These are phyloP conservation scores for western clawed frog (Xenopus tropicalis) DNA, from an alignment of 2,113 vertebrate genomes.

Conservation along the genomic window DNA sequence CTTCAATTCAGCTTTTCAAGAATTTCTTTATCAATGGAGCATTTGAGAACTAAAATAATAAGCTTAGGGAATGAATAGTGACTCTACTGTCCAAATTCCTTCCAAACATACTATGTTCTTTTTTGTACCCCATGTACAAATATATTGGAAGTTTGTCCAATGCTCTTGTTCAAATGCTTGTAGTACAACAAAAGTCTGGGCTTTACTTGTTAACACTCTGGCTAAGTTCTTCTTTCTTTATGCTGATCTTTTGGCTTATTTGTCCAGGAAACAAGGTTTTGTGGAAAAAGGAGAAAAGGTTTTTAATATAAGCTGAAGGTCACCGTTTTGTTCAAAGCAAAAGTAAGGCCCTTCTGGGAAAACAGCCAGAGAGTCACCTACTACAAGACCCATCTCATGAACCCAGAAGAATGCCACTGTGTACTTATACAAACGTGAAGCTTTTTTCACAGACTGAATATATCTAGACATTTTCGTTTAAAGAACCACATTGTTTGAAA, in stretches of 20 bases:
- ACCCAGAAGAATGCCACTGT: slow-evolving; percentile 8
- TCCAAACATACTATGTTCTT: slow-evolving; percentile 2
- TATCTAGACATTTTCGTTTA: neutral
- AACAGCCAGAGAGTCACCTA: slow-evolving; percentile 16
- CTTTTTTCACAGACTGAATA: neutral
- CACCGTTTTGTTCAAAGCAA: slow-evolving; percentile 13
- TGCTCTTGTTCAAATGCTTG: slow-evolving; percentile 15
- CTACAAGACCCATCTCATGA: neutral
- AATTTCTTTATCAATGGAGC: neutral
- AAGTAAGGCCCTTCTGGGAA: slow-evolving; percentile 36
- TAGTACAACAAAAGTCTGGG: slow-evolving; percentile 33
- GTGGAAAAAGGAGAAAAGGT: neutral
- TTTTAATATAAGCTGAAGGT: slow-evolving; percentile 26
- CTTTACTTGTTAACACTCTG: slow-evolving; percentile 29
- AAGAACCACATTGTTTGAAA: no score
- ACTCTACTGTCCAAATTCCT: slow-evolving; percentile 2
- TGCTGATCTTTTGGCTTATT: slow-evolving; percentile 29
- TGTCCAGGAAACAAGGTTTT: slow-evolving; percentile 11
- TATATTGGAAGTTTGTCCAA: slow-evolving; percentile 29
- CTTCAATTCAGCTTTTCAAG: neutral
- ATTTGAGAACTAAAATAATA: slow-evolving; percentile 3
- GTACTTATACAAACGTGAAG: neutral
- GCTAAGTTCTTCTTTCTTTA: slow-evolving; percentile 21
- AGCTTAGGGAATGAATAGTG: neutral
- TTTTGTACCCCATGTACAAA: slow-evolving; percentile 12